Evolutionary conservation across 2,888 invertebrate species (phyloP).

Genomic region (Pyrrhosoma nymphula): DNA sequence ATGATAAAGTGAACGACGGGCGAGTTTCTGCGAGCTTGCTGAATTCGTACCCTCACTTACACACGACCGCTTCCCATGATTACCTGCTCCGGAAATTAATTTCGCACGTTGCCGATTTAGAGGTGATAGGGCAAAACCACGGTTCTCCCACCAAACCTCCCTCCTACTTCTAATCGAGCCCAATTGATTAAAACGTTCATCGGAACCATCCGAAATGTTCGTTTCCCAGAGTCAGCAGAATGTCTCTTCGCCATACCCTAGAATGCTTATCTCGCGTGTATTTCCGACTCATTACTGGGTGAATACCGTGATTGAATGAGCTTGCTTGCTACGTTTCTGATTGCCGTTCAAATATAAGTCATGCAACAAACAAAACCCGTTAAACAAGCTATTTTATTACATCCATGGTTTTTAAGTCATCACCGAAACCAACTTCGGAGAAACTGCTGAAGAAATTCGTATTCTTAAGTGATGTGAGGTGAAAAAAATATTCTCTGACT

Average conservation of each 20-base stretch:
- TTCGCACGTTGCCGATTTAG: background rate
- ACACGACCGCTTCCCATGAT: background rate
- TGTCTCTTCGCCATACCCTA: background rate
- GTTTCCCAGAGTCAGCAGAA: background rate
- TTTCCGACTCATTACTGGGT: background rate
- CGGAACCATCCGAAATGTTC: background rate
- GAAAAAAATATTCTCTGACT: no score
- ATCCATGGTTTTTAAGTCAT: no score
- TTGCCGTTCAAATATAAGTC: no score
- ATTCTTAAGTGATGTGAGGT: no score
- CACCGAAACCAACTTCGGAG: no score
- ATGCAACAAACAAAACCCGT: no score
- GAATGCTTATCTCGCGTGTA: background rate
- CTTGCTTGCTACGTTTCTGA: no score
- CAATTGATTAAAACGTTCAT: background rate
- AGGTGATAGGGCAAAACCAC: background rate
- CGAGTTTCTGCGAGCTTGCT: background rate
- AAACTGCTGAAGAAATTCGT: no score
- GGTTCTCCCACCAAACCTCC: background rate
- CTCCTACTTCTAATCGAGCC: background rate
- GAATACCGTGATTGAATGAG: no score
- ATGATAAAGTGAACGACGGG: background rate
- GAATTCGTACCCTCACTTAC: background rate
- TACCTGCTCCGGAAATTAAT: background rate
- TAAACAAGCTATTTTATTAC: no score